A percentile compares a stretch with the other conserved stretches of the same genome.
phyloP scores from a whole-genome alignment of 2,888 invertebrate genomes.

The Hypena proboscidalis region DNA sequence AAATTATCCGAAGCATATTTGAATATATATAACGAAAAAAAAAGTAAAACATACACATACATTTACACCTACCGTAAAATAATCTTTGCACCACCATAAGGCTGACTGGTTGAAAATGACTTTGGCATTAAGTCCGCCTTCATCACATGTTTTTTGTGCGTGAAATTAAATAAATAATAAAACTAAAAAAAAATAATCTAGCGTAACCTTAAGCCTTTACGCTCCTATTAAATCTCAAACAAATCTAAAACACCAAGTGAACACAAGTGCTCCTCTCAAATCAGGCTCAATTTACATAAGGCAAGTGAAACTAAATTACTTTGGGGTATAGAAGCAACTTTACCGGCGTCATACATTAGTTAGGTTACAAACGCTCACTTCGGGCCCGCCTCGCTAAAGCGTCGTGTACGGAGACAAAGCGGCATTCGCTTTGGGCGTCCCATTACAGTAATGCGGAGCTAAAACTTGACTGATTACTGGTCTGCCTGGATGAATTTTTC shows the following conservation, averaged over 20 bases:
- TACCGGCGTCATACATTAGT: constrained; percentile 29
- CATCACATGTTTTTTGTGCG: no score
- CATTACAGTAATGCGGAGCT: constrained; percentile 76
- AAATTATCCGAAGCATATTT: no score
- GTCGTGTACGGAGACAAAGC: constrained; percentile 62
- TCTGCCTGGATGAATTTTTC: constrained; percentile 70
- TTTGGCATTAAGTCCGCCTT: no score
- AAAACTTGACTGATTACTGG: constrained; percentile 78
- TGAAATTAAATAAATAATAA: no score
- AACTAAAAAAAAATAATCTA: no score
- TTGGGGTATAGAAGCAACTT: constrained; percentile 37
- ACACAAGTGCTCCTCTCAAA: constrained; percentile 22
- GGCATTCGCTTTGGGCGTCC: constrained; percentile 55
- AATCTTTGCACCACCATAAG: no score
- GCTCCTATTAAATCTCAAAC: background rate
- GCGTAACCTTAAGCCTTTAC: no score
- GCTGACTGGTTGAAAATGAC: no score
- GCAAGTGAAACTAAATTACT: constrained; percentile 33
- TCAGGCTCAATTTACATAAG: constrained; percentile 30
- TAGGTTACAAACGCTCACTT: constrained; percentile 36
- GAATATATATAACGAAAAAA: no score
- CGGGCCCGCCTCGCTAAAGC: constrained; percentile 49
- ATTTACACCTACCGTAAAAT: no score
- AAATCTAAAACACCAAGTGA: constrained; percentile 9
- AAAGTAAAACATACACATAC: no score